These are phyloP conservation scores for Sebastes schlegelii DNA, from an alignment of 2,113 vertebrate species.

Conservation along the genomic window DNA sequence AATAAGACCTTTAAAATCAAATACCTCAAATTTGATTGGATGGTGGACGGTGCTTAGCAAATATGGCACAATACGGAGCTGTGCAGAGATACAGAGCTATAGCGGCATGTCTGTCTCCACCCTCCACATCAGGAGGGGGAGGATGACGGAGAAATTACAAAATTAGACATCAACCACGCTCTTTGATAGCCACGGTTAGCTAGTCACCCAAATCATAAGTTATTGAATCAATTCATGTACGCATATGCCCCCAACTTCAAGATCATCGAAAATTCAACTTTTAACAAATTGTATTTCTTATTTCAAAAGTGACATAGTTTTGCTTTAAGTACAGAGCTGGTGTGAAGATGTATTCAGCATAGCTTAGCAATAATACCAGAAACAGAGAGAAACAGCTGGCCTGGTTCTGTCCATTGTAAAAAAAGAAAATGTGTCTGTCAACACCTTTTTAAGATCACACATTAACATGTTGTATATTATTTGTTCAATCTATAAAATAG, in stretches of 20 bases:
- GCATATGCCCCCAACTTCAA: background rate
- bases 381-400: background rate
- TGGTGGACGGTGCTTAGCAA: background rate
- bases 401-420: background rate
- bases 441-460: background rate
- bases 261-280: background rate
- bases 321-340: background rate
- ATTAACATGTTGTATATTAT: too few relatives aligned
- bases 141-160: background rate
- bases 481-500: too few relatives aligned
- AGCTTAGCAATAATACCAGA: background rate
- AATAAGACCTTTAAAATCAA: background rate
- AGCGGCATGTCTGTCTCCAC: background rate
- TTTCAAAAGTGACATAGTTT: background rate
- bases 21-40: slow-evolving; percentile 4
- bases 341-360: background rate
- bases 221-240: background rate
- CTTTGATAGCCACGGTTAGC: background rate
- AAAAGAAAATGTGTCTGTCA: background rate
- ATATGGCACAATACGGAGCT: background rate
- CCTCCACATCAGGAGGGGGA: background rate
- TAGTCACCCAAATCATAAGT: background rate
- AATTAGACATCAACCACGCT: background rate
- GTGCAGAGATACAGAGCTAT: background rate
- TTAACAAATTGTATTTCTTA: background rate